Percentiles rank a stretch among this genome's conserved stretches.
Conservation (phyloP, 2,797 vertebrate genomes). For the Notamacropus eugenii region DNA sequence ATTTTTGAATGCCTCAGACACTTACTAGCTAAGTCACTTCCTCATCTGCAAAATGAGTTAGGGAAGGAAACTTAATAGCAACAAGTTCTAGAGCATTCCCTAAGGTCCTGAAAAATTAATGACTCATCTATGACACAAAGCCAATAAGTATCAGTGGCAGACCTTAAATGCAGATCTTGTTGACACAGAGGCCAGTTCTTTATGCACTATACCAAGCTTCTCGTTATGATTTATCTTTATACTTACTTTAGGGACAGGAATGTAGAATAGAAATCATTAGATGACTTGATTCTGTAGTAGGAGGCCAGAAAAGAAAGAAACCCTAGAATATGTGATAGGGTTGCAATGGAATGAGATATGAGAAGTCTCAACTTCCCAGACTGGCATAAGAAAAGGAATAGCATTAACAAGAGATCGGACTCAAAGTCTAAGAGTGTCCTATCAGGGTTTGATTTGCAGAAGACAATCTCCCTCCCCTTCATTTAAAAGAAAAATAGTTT, state of each 20-base stretch:
- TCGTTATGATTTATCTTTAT: background rate
- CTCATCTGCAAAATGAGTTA: background rate
- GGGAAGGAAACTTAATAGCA: background rate
- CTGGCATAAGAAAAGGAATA: background rate
- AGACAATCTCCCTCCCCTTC: background rate
- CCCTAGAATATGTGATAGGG: background rate
- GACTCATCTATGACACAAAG: background rate
- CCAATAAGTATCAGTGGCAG: background rate
- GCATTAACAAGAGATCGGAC: background rate
- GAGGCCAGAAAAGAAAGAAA: background rate
- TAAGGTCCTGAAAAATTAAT: background rate
- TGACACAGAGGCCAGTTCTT: background rate
- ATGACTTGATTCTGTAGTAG: background rate
- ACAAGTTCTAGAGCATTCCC: background rate
- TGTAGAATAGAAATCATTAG: background rate
- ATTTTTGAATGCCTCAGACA: background rate
- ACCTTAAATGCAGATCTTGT: background rate
- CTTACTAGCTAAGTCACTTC: background rate
- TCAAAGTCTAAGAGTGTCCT: background rate
- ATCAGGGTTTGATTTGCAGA: background rate
- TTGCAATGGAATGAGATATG: background rate
- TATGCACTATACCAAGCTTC: background rate
- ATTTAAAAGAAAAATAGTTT: background rate
- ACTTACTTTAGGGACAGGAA: background rate
- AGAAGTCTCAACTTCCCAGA: background rate